phyloP scores from a whole-genome alignment of 2,797 vertebrate species.

The Clarias pachynema region DNA sequence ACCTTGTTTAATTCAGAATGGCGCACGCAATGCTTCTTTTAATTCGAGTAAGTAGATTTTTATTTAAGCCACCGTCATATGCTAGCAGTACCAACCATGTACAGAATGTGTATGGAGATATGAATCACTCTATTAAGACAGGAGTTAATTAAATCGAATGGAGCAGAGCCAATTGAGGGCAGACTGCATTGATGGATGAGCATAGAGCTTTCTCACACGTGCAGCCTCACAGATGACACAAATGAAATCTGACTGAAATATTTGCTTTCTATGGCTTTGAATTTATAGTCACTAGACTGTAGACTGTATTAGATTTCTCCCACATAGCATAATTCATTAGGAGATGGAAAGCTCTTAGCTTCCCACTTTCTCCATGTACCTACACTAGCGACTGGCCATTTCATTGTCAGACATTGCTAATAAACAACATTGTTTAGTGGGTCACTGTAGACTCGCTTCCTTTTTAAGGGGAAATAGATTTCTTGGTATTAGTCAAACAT shows the following conservation, averaged over 20 bases:
- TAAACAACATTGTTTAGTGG: neutral
- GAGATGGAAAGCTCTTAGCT: slow-evolving; percentile 30
- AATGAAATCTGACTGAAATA: slow-evolving; percentile 52
- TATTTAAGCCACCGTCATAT: slow-evolving; percentile 15
- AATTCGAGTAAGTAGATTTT: slow-evolving; percentile 22
- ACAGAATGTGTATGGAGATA: slow-evolving; percentile 44
- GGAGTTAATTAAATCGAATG: slow-evolving; percentile 55
- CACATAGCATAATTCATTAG: slow-evolving; percentile 39
- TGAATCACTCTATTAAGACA: slow-evolving; percentile 51
- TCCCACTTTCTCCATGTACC: slow-evolving; percentile 12
- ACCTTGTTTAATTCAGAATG: neutral
- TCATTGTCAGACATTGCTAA: slow-evolving; percentile 34
- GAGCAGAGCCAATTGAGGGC: slow-evolving; percentile 20
- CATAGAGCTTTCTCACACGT: slow-evolving; percentile 22
- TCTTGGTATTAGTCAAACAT: slow-evolving; percentile 11
- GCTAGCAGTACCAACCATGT: slow-evolving; percentile 5
- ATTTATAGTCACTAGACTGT: slow-evolving; percentile 42
- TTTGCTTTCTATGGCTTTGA: slow-evolving; percentile 36
- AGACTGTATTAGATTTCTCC: slow-evolving; percentile 34
- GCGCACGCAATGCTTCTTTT: neutral
- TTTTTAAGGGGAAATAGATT: slow-evolving; percentile 15
- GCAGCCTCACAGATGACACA: slow-evolving; percentile 9
- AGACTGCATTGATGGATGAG: slow-evolving; percentile 36
- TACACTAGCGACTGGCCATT: slow-evolving; percentile 33
- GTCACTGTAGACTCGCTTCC: neutral